Conservation (phyloP, 2,888 invertebrate species). For the Xestia c-nigrum region DNA sequence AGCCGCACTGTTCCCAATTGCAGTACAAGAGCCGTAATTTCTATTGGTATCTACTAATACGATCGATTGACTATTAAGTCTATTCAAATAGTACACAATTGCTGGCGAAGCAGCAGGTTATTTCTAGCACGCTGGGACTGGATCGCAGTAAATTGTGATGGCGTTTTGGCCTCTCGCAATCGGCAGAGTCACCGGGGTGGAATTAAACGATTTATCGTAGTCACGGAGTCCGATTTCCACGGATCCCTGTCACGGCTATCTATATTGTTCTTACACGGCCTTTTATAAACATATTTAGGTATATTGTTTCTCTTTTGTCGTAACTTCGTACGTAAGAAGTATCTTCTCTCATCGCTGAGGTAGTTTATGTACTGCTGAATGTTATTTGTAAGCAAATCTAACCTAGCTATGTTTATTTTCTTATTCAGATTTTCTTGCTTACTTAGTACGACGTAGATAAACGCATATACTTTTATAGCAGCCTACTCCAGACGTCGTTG, state of each 20-base stretch:
- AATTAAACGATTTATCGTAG: slow-evolving; percentile 89
- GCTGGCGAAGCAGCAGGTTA: slow-evolving; percentile 73
- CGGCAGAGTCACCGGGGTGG: slow-evolving; percentile 85
- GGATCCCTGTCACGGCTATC: slow-evolving; percentile 78
- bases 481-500: slow-evolving; percentile 10
- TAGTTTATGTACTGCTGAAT: slow-evolving; percentile 24
- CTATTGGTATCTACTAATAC: slow-evolving; percentile 63
- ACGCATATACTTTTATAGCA: slow-evolving; percentile 19
- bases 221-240: slow-evolving; percentile 83
- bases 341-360: neutral
- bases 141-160: slow-evolving; percentile 84
- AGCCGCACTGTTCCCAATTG: slow-evolving; percentile 36
- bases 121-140: slow-evolving; percentile 71
- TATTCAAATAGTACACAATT: slow-evolving; percentile 76
- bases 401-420: neutral
- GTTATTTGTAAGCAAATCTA: slow-evolving; percentile 17
- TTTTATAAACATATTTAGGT: slow-evolving; percentile 70
- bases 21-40: slow-evolving; percentile 48
- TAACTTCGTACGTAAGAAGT: slow-evolving; percentile 5
- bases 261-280: slow-evolving; percentile 78
- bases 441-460: slow-evolving; percentile 1
- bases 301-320: slow-evolving; percentile 61
- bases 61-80: slow-evolving; percentile 72
- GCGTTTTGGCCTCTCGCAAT: slow-evolving; percentile 84
- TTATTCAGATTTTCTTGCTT: slow-evolving; percentile 33